Evolutionary conservation across 2,888 invertebrate species (phyloP).

Genomic region (Chloroclysta siterata): DNA sequence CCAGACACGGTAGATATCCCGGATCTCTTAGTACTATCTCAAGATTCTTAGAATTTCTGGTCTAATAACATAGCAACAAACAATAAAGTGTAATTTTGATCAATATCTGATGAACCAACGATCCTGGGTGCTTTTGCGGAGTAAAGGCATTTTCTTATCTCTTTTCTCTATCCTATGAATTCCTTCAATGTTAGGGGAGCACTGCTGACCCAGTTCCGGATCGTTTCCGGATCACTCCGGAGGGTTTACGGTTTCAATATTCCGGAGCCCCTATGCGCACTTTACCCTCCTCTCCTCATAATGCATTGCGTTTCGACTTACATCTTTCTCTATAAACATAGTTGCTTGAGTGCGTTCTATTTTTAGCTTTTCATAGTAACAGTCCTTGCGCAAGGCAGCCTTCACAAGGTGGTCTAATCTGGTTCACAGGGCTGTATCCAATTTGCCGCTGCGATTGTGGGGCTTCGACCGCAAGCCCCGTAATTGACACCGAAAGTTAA

Average conservation of each 20-base stretch:
- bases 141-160: constrained; percentile 44
- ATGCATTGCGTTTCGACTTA: constrained; percentile 47
- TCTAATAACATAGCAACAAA: too few relatives aligned
- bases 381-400: constrained; percentile 68
- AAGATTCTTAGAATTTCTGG: too few relatives aligned
- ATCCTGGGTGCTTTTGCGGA: constrained; percentile 32
- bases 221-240: constrained; percentile 67
- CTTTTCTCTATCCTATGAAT: constrained; percentile 55
- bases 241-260: constrained; percentile 81
- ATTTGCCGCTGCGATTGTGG: constrained; percentile 71
- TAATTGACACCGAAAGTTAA: constrained; percentile 78
- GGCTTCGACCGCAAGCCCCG: constrained; percentile 77
- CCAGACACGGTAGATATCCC: too few relatives aligned
- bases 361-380: constrained; percentile 55
- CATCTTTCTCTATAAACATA: constrained; percentile 41
- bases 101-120: constrained; percentile 42
- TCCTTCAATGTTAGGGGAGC: constrained; percentile 62
- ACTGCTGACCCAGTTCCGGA: constrained; percentile 73
- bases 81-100: too few relatives aligned
- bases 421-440: constrained; percentile 76
- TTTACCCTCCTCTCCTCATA: constrained; percentile 51
- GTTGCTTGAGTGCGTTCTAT: constrained; percentile 56
- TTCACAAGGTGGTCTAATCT: constrained; percentile 74
- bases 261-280: constrained; percentile 60
- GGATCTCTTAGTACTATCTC: too few relatives aligned